Conservation (phyloP, 2,113 vertebrate genomes). For the Petrocephalus zakoni region DNA sequence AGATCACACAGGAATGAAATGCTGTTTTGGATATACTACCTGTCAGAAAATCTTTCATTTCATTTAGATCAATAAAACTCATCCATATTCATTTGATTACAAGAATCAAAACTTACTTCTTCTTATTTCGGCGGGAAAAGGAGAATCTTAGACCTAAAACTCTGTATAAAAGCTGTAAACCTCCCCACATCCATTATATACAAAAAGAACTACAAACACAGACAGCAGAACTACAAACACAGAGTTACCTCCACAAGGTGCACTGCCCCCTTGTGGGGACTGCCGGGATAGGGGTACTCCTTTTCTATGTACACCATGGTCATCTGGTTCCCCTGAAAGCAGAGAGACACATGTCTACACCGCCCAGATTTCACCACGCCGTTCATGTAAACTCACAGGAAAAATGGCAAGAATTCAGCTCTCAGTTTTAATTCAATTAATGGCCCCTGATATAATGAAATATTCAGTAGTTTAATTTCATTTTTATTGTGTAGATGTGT, state of each 20-base stretch:
- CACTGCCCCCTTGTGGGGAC: constrained; percentile 63
- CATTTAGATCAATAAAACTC: neutral
- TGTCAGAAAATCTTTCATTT: neutral
- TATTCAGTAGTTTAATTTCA: neutral
- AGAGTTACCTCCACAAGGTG: constrained; percentile 84
- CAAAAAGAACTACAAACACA: neutral
- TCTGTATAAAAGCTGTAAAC: neutral
- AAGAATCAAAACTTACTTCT: neutral
- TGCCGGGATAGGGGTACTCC: constrained; percentile 67
- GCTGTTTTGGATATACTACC: neutral
- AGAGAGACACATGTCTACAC: neutral
- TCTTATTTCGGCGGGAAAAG: neutral
- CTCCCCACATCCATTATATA: neutral
- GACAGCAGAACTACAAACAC: neutral
- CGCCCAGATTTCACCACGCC: neutral
- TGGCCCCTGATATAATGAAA: neutral
- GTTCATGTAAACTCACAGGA: neutral
- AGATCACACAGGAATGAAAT: neutral
- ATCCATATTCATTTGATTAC: neutral
- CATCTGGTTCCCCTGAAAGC: constrained; percentile 88
- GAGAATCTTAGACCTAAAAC: neutral
- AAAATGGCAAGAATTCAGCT: neutral
- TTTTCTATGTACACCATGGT: constrained; percentile 81
- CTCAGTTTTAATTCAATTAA: neutral
- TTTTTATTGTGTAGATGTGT: neutral